Base-by-base conservation (phyloP, 2,888 invertebrate species). In the Campoletis raptor region DNA sequence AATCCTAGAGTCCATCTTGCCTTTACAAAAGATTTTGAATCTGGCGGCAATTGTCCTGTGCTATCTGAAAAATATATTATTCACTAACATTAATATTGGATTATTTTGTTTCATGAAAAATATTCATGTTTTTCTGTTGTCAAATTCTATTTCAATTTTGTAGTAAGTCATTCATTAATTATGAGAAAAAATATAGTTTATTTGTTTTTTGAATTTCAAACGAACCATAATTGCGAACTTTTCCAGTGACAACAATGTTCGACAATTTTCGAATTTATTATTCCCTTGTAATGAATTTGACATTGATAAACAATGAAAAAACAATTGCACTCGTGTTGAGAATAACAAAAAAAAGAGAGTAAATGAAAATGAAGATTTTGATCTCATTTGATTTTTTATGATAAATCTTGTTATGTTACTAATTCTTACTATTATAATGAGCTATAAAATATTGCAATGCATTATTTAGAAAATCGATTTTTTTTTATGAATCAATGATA, bases 1-100 rank as follows among this genome's bases (percentile, higher is more conserved):
- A 98, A 95, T 0, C 98, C 98, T 82, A 98, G 95, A 5, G 97
- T 96, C 91, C 97, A 96, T 52, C 98, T 96, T 81, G 97, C 95
- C 94, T 97, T 97, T 88, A 97, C 93, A 93, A 96, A 96, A 94
- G 96, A 95, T 94, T 94, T 95, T 57, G 96, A 96, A 92, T 97
- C 96, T 90, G 80, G 12, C 15, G 90, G 91, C 40, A 86, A 82
- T 30, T 87, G 84, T 3, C 81, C 67, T 21, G 83, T 24, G 15
- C 83, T 85, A 61, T 85, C 93, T 93, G 88, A 77, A 92, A 92
- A 66, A 57, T n/a, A 0, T 10, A 61, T 42, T n/a, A 36, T 42
- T 9, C 5, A 15, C 18, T 36, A 10, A 52, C 36, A 12, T 15
- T n/a, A 9, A 52, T 18, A 40, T 52, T 21, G 30, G 18, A 37